Percentiles rank a stretch among this genome's conserved stretches.
Evolutionary conservation across 2,888 invertebrate species (phyloP).

Genomic region (Chouioia cunea): DNA sequence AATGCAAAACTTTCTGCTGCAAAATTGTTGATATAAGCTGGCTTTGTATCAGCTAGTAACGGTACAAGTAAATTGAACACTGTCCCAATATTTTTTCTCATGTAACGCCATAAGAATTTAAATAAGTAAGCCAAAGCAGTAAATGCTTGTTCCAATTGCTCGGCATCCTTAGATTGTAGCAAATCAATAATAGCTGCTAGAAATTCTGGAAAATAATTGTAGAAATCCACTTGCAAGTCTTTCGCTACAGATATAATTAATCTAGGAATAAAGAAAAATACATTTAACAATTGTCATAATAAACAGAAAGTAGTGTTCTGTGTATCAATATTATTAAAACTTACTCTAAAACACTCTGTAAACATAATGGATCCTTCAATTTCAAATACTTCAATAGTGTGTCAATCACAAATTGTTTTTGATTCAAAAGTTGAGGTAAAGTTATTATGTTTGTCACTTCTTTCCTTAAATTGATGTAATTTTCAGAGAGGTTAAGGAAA

Average conservation of each 20-base stretch:
- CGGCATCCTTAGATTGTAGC: constrained; percentile 82
- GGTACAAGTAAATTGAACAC: constrained; percentile 82
- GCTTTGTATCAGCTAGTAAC: constrained; percentile 81
- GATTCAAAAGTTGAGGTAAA: constrained; percentile 85
- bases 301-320: neutral
- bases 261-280: constrained; percentile 69
- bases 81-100: constrained; percentile 82
- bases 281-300: too few relatives aligned
- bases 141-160: constrained; percentile 88
- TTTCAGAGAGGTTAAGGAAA: constrained; percentile 87
- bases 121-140: constrained; percentile 90
- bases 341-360: constrained; percentile 90
- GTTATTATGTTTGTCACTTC: constrained; percentile 83
- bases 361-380: constrained; percentile 78
- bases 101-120: constrained; percentile 87
- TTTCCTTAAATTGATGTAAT: constrained; percentile 82
- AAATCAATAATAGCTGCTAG: constrained; percentile 80
- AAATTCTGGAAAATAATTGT: constrained; percentile 84
- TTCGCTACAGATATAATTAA: constrained; percentile 86
- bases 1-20: constrained; percentile 97
- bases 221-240: constrained; percentile 91
- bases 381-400: constrained; percentile 81
- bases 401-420: constrained; percentile 82
- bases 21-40: constrained; percentile 90
- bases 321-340: constrained; percentile 62